These are phyloP conservation scores for Athalia cordata DNA, from an alignment of 2,888 invertebrate genomes.

Conservation along the genomic window DNA sequence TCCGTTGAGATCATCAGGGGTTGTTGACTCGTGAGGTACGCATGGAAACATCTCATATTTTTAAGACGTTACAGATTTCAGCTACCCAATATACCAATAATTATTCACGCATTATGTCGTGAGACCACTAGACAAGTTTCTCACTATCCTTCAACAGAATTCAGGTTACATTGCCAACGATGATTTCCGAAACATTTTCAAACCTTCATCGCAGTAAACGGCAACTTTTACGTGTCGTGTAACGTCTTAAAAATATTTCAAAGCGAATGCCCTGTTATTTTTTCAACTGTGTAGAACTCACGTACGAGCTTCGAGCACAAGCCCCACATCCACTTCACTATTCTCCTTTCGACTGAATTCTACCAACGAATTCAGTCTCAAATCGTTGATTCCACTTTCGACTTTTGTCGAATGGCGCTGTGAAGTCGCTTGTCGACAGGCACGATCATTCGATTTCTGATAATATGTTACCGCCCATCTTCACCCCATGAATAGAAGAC, in stretches of 20 bases:
- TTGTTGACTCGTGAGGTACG: slow-evolving; percentile 20
- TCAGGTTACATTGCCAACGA: no score
- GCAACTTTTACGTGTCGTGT: no score
- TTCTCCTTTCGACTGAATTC: no score
- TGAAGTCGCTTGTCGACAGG: background rate
- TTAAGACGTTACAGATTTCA: background rate
- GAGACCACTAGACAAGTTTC: no score
- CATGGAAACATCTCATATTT: background rate
- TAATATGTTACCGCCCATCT: slow-evolving; percentile 16
- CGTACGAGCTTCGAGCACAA: background rate
- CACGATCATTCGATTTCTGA: background rate
- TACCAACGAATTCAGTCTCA: no score
- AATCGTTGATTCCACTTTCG: no score
- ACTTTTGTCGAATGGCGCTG: no score
- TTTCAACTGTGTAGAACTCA: background rate
- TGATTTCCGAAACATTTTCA: no score
- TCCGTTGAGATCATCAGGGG: background rate
- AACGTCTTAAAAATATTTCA: background rate
- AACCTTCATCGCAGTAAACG: no score
- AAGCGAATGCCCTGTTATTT: background rate
- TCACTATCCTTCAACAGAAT: no score
- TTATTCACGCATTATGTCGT: no score
- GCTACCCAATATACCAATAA: background rate
- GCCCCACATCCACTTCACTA: no score
- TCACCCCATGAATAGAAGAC: background rate